Conservation (phyloP, 2,113 vertebrate genomes). For the Nipponia nippon region DNA sequence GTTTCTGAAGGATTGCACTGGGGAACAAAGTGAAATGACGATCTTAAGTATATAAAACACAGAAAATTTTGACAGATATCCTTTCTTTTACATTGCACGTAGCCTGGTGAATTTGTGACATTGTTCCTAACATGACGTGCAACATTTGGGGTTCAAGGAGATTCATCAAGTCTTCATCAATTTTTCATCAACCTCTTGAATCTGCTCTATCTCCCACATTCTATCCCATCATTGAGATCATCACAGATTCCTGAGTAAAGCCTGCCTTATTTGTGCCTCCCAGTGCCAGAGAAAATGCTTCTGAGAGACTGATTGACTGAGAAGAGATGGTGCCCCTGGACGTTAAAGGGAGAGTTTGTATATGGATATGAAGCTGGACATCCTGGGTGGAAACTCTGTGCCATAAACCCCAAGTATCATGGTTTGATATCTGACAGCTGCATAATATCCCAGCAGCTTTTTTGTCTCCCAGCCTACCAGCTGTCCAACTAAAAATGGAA, state of each 20-base stretch:
- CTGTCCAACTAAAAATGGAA: conserved; percentile 18
- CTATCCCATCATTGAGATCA: neutral
- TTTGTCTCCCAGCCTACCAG: neutral
- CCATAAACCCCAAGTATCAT: neutral
- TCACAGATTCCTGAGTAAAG: neutral
- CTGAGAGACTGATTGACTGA: neutral
- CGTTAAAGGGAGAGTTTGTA: neutral
- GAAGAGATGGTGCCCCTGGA: neutral
- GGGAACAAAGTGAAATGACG: neutral
- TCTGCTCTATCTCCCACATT: neutral
- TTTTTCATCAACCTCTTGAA: neutral
- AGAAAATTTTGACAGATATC: neutral
- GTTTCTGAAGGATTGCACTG: neutral
- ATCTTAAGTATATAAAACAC: neutral
- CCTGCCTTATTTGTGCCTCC: neutral
- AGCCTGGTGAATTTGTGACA: neutral
- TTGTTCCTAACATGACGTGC: neutral
- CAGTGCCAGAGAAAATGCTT: neutral
- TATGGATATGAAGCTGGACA: neutral
- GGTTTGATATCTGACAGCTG: conserved; percentile 18
- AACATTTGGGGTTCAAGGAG: neutral
- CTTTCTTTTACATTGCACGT: neutral
- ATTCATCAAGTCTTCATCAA: neutral
- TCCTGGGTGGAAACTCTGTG: neutral
- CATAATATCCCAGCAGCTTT: neutral